Percentiles rank a stretch among this genome's conserved stretches.
Conservation (phyloP, 2,797 vertebrate species). For the Tamandua tetradactyla region DNA sequence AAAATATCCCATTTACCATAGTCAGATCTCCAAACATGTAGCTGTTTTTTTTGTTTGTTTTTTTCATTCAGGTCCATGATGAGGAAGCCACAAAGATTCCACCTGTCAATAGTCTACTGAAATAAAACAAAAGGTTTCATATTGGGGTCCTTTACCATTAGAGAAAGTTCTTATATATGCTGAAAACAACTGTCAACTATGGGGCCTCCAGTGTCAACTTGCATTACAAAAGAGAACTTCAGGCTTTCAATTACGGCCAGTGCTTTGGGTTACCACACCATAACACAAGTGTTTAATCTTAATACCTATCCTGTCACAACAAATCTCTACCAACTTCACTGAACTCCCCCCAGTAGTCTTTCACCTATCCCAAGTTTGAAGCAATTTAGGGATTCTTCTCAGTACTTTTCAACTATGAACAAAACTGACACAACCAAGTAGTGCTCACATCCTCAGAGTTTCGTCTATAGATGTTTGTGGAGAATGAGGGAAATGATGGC, state of each 20-base stretch:
- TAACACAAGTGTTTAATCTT: constrained; percentile 32
- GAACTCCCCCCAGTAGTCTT: background rate
- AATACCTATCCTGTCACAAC: constrained; percentile 59
- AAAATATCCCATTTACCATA: background rate
- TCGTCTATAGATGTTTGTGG: background rate
- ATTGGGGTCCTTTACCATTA: constrained; percentile 1
- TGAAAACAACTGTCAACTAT: constrained; percentile 48
- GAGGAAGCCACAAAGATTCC: background rate
- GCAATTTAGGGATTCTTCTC: constrained; percentile 22
- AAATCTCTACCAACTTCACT: constrained; percentile 49
- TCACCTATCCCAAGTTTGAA: background rate
- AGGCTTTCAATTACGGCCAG: constrained; percentile 51
- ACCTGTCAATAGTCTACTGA: constrained; percentile 1
- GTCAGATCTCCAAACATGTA: background rate
- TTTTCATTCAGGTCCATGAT: constrained; percentile 19
- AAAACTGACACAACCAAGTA: constrained; percentile 55
- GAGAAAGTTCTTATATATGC: background rate
- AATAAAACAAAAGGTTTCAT: constrained; percentile 37
- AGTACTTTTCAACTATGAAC: constrained; percentile 28
- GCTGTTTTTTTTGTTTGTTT: constrained; percentile 4
- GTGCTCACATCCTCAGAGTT: background rate
- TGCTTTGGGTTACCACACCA: background rate
- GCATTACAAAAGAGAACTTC: constrained; percentile 44
- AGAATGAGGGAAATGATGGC: background rate
- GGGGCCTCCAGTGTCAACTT: constrained; percentile 11